These are phyloP conservation scores for Chaetophractus vellerosus DNA, from an alignment of 2,797 vertebrate genomes.

Conservation along the genomic window DNA sequence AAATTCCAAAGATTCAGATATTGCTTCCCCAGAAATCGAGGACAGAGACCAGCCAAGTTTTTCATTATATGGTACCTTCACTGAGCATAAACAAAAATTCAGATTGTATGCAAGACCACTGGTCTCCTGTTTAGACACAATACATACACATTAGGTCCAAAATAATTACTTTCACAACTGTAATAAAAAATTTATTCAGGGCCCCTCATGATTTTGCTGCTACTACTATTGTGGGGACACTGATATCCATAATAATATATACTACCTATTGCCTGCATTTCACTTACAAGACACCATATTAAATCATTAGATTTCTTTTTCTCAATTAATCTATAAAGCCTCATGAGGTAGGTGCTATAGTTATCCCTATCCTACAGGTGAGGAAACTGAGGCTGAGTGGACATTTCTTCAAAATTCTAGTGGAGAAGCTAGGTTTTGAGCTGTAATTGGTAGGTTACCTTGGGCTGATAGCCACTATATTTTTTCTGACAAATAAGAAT, in stretches of 20 bases:
- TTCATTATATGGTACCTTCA: neutral
- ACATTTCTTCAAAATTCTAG: neutral
- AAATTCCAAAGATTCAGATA: too few species aligned
- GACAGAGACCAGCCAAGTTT: too few species aligned
- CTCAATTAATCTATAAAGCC: neutral
- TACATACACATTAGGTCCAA: neutral
- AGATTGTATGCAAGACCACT: neutral
- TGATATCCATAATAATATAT: too few species aligned
- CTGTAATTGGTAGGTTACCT: neutral
- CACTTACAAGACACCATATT: neutral
- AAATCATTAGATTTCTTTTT: neutral
- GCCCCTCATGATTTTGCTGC: neutral
- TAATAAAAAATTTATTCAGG: neutral
- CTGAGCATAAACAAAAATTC: slow-evolving; percentile 1
- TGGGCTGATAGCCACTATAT: neutral
- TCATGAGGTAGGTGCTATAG: neutral
- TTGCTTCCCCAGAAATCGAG: too few species aligned
- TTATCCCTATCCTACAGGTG: too few species aligned
- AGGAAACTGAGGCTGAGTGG: neutral
- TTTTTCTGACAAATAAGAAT: neutral
- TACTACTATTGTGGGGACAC: neutral
- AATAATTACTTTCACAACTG: slow-evolving; percentile 19
- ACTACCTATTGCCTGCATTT: neutral
- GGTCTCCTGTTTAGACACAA: neutral
- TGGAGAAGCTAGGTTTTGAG: neutral